A percentile compares a stretch with the other conserved stretches of the same genome.
Evolutionary conservation across 1,140 invertebrate genomes (phyloP).

Genomic region (Drosophila ercepeae): DNA sequence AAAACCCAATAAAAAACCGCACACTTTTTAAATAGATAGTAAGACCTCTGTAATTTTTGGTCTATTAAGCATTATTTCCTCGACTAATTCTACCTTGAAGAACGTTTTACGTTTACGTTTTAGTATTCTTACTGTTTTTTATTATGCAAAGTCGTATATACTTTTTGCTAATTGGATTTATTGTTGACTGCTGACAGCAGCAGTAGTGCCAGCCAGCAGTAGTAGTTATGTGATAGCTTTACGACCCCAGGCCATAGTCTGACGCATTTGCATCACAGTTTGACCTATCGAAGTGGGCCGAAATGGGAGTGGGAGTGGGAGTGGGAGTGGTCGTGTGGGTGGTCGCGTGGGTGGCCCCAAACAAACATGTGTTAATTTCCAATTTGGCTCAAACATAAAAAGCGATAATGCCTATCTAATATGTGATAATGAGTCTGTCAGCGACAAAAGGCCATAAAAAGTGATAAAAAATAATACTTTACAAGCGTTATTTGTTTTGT

Average conservation of each 20-base stretch:
- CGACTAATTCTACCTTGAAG: too few relatives aligned
- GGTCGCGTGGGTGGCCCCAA: neutral
- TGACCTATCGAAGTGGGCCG: constrained; percentile 39
- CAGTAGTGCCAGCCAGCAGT: constrained; percentile 8
- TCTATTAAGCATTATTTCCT: too few relatives aligned
- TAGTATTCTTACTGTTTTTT: constrained; percentile 18
- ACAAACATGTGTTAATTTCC: constrained; percentile 24
- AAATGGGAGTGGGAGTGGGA: neutral
- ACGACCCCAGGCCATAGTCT: constrained; percentile 1
- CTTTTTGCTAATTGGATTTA: constrained; percentile 74
- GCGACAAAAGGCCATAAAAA: neutral
- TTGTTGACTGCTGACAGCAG: constrained; percentile 75
- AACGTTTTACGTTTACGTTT: too few relatives aligned
- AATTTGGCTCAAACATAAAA: neutral
- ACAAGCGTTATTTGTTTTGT: neutral
- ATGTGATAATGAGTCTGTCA: constrained; percentile 8
- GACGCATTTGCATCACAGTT: constrained; percentile 40
- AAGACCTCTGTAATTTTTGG: too few relatives aligned
- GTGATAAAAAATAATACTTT: neutral
- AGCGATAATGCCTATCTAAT: constrained; percentile 4
- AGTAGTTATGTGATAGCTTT: neutral
- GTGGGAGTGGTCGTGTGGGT: constrained; percentile 1
- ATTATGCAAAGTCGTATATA: neutral
- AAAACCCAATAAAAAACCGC: too few relatives aligned
- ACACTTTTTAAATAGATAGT: too few relatives aligned